A percentile compares a stretch with the other conserved stretches of the same genome.
phyloP scores from a whole-genome alignment of 2,113 vertebrate genomes.

The Bubo bubo region DNA sequence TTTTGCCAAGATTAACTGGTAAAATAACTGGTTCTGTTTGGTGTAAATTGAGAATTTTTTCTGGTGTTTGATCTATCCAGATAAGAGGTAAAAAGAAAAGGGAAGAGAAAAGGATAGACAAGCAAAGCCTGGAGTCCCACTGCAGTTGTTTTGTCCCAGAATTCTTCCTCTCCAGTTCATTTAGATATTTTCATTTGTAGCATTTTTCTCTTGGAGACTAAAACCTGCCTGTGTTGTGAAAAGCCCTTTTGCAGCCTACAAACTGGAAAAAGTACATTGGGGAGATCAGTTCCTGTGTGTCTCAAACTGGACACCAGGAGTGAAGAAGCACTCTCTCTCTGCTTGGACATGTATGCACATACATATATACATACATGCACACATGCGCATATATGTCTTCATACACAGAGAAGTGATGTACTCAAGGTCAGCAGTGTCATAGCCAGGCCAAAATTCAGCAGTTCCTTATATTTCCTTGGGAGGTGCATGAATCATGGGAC shows the following conservation, averaged over 20 bases:
- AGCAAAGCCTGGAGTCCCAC: not conserved
- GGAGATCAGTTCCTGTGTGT: not conserved
- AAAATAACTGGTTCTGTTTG: not conserved
- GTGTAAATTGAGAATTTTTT: not conserved
- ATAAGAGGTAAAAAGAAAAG: not conserved
- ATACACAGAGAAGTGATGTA: not conserved
- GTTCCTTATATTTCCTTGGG: not conserved
- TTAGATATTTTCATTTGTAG: not conserved
- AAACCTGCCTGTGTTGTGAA: not conserved
- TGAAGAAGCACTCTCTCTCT: not conserved
- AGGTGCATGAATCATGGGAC: not conserved
- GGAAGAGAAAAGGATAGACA: not conserved
- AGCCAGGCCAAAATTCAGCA: not conserved
- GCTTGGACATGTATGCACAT: not conserved
- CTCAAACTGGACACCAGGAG: not conserved
- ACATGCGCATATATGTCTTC: not conserved
- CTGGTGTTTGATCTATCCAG: not conserved
- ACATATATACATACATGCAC: fast-evolving
- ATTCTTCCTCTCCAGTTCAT: not conserved
- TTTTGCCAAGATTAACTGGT: not conserved
- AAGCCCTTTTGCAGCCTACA: not conserved
- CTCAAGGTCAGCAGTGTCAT: not conserved
- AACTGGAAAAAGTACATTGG: not conserved
- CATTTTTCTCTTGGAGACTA: not conserved
- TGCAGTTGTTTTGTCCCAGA: not conserved